A percentile compares a stretch with the other conserved stretches of the same genome.
Evolutionary conservation across 2,113 vertebrate species (phyloP).

Genomic region (Sula dactylatra): DNA sequence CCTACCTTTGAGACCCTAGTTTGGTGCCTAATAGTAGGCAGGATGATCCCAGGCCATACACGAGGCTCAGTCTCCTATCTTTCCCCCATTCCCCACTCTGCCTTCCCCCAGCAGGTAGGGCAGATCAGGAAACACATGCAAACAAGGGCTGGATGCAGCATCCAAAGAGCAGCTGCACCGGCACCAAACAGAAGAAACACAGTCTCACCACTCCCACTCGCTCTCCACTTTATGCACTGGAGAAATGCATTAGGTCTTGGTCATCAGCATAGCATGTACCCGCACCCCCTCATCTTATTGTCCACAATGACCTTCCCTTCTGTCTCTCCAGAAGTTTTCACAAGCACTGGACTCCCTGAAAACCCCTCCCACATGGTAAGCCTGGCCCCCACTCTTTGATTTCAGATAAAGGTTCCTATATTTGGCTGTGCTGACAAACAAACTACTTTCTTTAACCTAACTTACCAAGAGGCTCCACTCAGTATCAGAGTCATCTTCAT

Average conservation of each 20-base stretch:
- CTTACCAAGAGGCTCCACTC: not conserved
- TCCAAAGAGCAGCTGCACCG: not conserved
- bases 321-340: not conserved
- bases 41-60: not conserved
- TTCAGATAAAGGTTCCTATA: not conserved
- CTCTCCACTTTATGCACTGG: not conserved
- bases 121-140: not conserved
- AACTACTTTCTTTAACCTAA: not conserved
- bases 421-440: not conserved
- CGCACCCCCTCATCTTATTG: not conserved
- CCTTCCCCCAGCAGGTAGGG: not conserved
- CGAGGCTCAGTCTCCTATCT: not conserved
- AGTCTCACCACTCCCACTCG: not conserved
- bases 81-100: not conserved
- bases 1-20: not conserved
- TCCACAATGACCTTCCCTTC: not conserved
- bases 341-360: not conserved
- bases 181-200: not conserved
- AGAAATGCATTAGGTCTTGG: not conserved
- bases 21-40: not conserved
- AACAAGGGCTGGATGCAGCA: not conserved
- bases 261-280: not conserved
- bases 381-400: not conserved
- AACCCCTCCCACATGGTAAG: not conserved
- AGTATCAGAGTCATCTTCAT: not conserved